phyloP scores from a whole-genome alignment of 2,888 invertebrate species.

The Pachydiplax longipennis region DNA sequence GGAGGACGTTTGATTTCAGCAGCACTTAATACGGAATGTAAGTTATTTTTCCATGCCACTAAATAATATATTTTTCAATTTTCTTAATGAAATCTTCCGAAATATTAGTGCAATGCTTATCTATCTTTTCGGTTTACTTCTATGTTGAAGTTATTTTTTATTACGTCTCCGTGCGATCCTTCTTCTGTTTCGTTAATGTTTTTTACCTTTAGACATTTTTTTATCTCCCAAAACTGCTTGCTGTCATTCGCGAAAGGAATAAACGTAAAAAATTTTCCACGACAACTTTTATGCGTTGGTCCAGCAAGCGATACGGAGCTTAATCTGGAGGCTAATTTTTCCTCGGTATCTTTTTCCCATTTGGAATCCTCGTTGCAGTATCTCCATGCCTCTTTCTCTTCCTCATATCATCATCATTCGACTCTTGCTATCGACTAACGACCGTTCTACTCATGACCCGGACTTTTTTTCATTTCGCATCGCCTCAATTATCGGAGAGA shows the following conservation, averaged over 20 bases:
- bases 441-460: not conserved
- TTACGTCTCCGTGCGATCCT: too few species aligned
- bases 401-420: not conserved
- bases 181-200: too few species aligned
- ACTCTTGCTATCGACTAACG: not conserved
- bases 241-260: not conserved
- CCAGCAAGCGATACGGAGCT: not conserved
- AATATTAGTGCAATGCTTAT: too few species aligned
- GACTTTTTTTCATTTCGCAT: not conserved
- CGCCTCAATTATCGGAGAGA: not conserved
- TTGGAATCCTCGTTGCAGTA: not conserved
- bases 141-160: too few species aligned
- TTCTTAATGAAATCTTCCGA: too few species aligned
- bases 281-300: not conserved
- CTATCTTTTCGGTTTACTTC: too few species aligned
- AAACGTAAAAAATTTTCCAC: not conserved
- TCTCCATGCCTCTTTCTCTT: not conserved
- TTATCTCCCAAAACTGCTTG: not conserved
- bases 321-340: not conserved
- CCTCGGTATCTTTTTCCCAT: not conserved
- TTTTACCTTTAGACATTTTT: not conserved
- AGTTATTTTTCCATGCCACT: too few species aligned
- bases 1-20: too few species aligned
- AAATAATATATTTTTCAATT: too few species aligned
- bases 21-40: too few species aligned